Conservation (phyloP, 1,140 invertebrate species). For the Patella vulgata region DNA sequence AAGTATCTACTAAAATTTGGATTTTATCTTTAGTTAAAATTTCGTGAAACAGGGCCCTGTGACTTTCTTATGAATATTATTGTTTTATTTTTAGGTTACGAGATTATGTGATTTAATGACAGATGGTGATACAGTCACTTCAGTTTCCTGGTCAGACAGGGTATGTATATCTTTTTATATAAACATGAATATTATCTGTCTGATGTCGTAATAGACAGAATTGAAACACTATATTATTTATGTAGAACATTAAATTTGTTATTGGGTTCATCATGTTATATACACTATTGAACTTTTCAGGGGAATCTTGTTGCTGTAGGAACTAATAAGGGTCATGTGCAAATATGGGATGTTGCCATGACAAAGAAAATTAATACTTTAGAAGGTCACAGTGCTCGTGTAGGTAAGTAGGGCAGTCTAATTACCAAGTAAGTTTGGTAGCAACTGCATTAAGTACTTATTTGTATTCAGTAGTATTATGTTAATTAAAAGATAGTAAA, state of each 20-base stretch:
- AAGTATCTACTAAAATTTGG: no score
- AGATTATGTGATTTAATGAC: conserved; percentile 93
- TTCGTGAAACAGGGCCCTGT: no score
- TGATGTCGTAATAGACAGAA: no score
- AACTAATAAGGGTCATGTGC: conserved; percentile 95
- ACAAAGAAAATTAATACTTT: conserved; percentile 92
- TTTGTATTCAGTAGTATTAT: no score
- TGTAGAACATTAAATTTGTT: no score
- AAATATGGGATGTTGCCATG: conserved; percentile 94
- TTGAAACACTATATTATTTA: no score
- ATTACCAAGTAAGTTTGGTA: no score
- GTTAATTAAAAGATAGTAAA: no score
- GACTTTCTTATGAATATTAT: no score
- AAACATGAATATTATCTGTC: background rate
- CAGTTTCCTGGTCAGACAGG: conserved; percentile 98
- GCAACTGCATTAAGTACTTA: no score
- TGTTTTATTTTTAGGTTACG: conserved; percentile 74
- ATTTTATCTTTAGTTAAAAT: no score
- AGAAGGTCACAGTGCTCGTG: conserved; percentile 88
- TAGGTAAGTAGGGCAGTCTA: conserved; percentile 69
- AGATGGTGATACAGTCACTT: conserved; percentile 95
- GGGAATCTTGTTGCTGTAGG: conserved; percentile 97
- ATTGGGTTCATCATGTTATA: no score
- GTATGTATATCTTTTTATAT: conserved; percentile 60
- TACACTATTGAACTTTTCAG: conserved; percentile 53